Conservation (phyloP, 2,888 invertebrate species). For the Leucophenga montana region DNA sequence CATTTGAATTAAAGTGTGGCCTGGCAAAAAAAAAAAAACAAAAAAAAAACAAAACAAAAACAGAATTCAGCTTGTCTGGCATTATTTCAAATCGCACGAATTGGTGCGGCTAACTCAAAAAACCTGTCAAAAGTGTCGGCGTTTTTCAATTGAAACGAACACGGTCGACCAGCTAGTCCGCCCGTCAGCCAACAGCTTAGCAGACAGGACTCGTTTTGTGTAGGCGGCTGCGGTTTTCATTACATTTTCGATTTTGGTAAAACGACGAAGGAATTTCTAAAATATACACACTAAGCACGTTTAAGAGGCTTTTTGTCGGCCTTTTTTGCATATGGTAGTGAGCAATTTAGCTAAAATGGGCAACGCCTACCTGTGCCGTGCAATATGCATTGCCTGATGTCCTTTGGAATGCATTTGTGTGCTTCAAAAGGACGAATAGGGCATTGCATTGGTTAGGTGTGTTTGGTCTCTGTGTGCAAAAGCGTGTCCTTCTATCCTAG, state of each 20-base stretch:
- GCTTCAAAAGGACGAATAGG: background rate
- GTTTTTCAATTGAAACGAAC: constrained; percentile 42
- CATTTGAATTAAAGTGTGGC: no score
- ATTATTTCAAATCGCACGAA: background rate
- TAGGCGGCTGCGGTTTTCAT: constrained; percentile 54
- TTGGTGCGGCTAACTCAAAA: constrained; percentile 4
- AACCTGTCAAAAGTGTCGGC: constrained; percentile 21
- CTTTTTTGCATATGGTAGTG: constrained; percentile 40
- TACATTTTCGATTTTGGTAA: constrained; percentile 59
- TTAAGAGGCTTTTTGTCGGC: constrained; percentile 55
- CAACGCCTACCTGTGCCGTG: constrained; percentile 60
- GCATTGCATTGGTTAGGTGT: background rate
- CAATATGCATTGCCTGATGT: constrained; percentile 35
- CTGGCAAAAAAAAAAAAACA: no score
- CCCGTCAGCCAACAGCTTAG: background rate
- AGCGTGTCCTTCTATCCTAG: no score
- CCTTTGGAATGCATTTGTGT: constrained; percentile 26
- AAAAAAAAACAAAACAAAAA: no score
- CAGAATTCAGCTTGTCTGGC: no score
- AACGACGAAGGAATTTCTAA: background rate
- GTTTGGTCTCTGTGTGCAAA: background rate
- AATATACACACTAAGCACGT: constrained; percentile 42
- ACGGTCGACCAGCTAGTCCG: background rate
- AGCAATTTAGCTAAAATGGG: constrained; percentile 65
- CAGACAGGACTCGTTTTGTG: background rate